Evolutionary conservation across 2,797 vertebrate species (phyloP).

Genomic region (Gallirallus australis): DNA sequence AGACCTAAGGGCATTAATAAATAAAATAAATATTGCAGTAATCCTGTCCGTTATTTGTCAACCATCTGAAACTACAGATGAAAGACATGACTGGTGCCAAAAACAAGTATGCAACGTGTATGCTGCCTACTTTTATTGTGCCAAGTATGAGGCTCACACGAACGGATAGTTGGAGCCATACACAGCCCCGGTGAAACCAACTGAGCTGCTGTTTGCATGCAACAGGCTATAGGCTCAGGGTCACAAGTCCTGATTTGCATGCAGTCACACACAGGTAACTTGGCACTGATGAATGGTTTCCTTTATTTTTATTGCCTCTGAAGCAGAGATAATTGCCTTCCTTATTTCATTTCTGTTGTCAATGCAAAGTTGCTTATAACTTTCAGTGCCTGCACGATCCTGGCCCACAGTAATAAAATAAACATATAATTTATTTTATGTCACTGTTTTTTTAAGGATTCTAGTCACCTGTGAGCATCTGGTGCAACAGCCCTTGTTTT

Average conservation of each 20-base stretch:
- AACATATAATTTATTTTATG: neutral
- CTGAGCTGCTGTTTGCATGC: neutral
- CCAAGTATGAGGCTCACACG: neutral
- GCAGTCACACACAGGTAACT: neutral
- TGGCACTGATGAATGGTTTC: neutral
- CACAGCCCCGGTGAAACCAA: neutral
- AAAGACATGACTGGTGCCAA: neutral
- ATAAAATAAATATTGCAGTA: neutral
- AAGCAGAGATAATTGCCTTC: neutral
- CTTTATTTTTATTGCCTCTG: slow-evolving; percentile 13
- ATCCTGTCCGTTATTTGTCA: neutral
- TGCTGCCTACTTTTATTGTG: neutral
- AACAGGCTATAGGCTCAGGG: neutral
- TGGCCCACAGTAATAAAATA: neutral
- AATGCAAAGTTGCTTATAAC: neutral
- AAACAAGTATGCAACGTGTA: neutral
- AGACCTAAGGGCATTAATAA: neutral
- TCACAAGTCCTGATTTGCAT: neutral
- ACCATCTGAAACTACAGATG: neutral
- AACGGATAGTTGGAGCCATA: neutral
- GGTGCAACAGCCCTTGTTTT: neutral
- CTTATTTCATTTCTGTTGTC: neutral
- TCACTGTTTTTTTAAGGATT: neutral
- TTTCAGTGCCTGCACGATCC: neutral
- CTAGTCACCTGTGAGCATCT: neutral